These are phyloP conservation scores for Pentalonia nigronervosa DNA, from an alignment of 1,140 invertebrate species.

Conservation along the genomic window DNA sequence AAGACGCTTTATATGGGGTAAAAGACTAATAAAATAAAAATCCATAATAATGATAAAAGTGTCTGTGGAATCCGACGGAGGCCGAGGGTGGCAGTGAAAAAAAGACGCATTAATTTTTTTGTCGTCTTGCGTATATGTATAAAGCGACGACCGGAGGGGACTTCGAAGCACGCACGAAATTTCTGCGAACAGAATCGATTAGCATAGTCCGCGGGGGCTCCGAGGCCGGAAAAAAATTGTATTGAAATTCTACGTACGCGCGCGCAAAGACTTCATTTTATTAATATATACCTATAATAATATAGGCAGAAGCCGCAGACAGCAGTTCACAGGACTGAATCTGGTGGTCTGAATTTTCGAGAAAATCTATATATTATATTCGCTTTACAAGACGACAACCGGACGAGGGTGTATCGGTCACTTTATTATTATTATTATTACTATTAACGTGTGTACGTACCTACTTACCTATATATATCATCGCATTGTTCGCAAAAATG, in stretches of 20 bases:
- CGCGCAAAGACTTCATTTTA: background rate
- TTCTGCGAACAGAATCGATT: slow-evolving; percentile 19
- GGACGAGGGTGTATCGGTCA: too few species aligned
- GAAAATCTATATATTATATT: too few species aligned
- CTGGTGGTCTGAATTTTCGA: background rate
- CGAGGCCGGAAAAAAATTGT: background rate
- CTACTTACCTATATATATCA: background rate
- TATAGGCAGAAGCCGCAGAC: too few species aligned
- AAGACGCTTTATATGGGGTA: background rate
- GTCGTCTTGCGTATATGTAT: background rate
- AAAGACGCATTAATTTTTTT: background rate
- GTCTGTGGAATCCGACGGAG: background rate
- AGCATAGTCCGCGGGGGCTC: background rate
- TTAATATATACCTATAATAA: background rate
- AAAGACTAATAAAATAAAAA: background rate
- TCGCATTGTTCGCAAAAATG: background rate
- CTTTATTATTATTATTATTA: too few species aligned
- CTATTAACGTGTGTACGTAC: too few species aligned
- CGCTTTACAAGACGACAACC: too few species aligned
- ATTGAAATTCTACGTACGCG: background rate
- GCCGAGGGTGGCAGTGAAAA: too few species aligned
- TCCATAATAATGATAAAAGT: background rate
- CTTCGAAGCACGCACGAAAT: slow-evolving; percentile 13
- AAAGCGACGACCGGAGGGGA: background rate
- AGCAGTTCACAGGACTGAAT: background rate